Evolutionary conservation across 2,888 invertebrate genomes (phyloP), one percentile per base, ranked within the genome.

Genomic region (Petrolisthes cinctipes): DNA sequence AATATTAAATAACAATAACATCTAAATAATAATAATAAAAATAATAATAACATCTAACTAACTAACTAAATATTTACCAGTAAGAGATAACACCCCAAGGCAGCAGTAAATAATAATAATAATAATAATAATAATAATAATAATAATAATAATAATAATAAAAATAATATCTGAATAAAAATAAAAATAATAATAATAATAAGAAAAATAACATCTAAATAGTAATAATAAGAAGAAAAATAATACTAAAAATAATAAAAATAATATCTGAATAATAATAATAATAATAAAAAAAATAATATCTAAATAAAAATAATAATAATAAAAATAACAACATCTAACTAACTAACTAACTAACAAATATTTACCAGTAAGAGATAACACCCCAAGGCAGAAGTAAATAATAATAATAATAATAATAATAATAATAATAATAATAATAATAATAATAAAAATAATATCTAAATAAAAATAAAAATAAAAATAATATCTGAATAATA

Each of bases 81-180:
- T 95, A 91, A 99, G 95, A 0, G 98, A 97, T 73, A 99, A 93
- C 89, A 97, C 95, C 7, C 98, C 99, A 85, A 99, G 95, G 92
- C 99, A 98, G 92, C 99, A 99, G 93, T 99, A 99, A 86, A 99
- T 97, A n/a, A n/a, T n/a, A n/a, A n/a, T n/a, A n/a, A n/a, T n/a
- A n/a, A n/a, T n/a, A n/a, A n/a, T n/a, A n/a, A n/a, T n/a, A n/a
- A n/a, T n/a, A n/a, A n/a, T n/a, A n/a, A n/a, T n/a, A n/a, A n/a
- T n/a, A n/a, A n/a, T n/a, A n/a, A n/a, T n/a, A n/a, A n/a, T n/a
- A n/a, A n/a, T n/a, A n/a, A n/a, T 14, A 61, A 61, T 7, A 61
- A 61, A n/a, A n/a, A n/a, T n/a, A n/a, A n/a, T n/a, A n/a, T n/a
- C n/a, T n/a, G n/a, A n/a, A n/a, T n/a, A n/a, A n/a, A n/a, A n/a